Conservation (phyloP, 2,797 vertebrate genomes). For the Sebastiscus tertius region DNA sequence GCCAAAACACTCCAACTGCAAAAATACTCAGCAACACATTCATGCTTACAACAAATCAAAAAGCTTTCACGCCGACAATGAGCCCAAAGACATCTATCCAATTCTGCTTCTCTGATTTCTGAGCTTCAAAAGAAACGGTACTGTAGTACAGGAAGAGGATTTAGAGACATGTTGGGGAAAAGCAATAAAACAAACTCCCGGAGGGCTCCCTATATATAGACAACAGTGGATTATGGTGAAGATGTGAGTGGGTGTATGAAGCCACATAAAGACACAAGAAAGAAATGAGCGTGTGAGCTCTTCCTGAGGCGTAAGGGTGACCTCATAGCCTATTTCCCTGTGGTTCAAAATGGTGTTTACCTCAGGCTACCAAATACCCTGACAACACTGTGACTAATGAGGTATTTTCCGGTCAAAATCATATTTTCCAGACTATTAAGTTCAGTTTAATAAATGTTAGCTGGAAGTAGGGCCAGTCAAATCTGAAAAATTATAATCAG, state of each 20-base stretch:
- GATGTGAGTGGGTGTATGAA: conserved; percentile 53
- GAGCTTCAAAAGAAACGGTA: conserved; percentile 42
- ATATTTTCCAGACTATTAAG: background rate
- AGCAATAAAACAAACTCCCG: conserved; percentile 40
- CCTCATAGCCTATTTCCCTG: conserved; percentile 47
- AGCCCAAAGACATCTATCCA: conserved; percentile 29
- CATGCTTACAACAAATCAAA: conserved; percentile 16
- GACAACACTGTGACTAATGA: background rate
- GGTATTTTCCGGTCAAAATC: conserved; percentile 3
- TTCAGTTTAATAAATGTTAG: conserved; percentile 11
- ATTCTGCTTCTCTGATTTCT: conserved; percentile 25
- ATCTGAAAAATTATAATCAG: background rate
- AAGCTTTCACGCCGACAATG: conserved; percentile 1
- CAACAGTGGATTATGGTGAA: conserved; percentile 50
- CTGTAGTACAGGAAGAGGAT: conserved; percentile 38
- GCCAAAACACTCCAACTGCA: background rate
- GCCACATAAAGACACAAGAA: conserved; percentile 31
- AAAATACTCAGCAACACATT: background rate
- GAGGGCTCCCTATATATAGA: conserved; percentile 43
- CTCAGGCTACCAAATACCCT: conserved; percentile 8
- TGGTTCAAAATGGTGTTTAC: conserved; percentile 31
- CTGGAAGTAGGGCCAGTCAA: background rate
- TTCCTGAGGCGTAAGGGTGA: conserved; percentile 45
- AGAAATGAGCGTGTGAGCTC: conserved; percentile 19
- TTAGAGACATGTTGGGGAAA: conserved; percentile 35